Base-by-base conservation (phyloP, 2,797 vertebrate species). In the Crypturellus tataupa region DNA sequence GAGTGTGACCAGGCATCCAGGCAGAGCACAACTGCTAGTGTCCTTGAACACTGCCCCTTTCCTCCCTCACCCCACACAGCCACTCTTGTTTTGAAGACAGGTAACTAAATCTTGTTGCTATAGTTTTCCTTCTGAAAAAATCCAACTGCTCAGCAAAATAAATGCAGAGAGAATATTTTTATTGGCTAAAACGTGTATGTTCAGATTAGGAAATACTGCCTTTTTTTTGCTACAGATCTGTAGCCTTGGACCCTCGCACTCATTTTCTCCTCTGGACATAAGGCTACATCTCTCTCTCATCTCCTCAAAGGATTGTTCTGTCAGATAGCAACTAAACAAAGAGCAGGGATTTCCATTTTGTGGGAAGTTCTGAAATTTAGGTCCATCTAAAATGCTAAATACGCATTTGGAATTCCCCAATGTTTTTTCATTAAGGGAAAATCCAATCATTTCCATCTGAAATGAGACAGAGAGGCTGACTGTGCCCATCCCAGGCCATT, bases 21-120 rank as follows among this genome's bases (percentile, higher is more conserved):
- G 87, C 47, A 90, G 60, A 77, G 3, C 14, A 89, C 25, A 29
- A 23, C 90, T 90, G 87, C 67, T 81, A 2, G 3, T 82, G 80
- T 95, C 77, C 70, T 76, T 27, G 85, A 85, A 77, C 90, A 80
- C 69, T n/a, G 87, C 85, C 47, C 27, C 63, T 93, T 77, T 63
- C 35, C 63, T 80, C 71, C 88, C 68, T 93, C 70, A 31, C 5
- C n/a, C 73, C 56, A 63, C 53, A n/a, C 55, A 88, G 75, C 79
- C 88, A 80, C 62, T 85, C 11, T 1, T 78, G 69, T 75, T 89
- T 86, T 94, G 64, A 62, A 91, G 64, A 56, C 24, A 49, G 82
- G 33, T 76, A 88, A 70, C 39, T 55, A 80, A 94, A 70, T 19
- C 69, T 85, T 72, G 37, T 35, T 70, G 63, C 60, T 77, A 91